A percentile compares a stretch with the other conserved stretches of the same genome.
These are phyloP conservation scores for Aricia artaxerxes DNA, from an alignment of 2,888 invertebrate species.

Conservation along the genomic window DNA sequence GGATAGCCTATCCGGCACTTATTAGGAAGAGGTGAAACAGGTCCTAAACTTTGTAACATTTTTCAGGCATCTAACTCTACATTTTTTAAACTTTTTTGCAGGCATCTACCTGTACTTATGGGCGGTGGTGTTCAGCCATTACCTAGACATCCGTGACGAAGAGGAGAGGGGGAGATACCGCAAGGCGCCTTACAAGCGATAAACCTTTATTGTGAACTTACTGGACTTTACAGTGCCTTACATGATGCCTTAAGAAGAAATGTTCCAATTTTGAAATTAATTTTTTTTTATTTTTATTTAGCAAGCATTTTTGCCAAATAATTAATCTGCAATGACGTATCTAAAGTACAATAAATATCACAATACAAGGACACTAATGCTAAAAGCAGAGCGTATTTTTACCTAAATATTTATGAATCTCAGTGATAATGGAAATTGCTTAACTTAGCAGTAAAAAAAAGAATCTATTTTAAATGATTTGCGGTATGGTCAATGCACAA, in stretches of 20 bases:
- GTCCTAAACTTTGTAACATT: too few species aligned
- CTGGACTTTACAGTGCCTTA: conserved; percentile 1
- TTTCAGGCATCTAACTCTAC: too few species aligned
- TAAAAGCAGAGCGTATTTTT: not conserved
- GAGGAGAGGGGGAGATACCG: conserved; percentile 87
- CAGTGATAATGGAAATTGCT: not conserved
- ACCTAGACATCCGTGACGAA: conserved; percentile 85
- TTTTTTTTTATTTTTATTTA: not conserved
- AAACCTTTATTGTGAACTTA: conserved; percentile 44
- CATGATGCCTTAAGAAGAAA: not conserved
- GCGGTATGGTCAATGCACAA: too few species aligned
- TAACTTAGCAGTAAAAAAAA: not conserved
- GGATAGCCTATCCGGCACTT: too few species aligned
- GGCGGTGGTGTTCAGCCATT: conserved; percentile 92
- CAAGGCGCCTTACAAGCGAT: conserved; percentile 84
- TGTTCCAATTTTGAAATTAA: not conserved
- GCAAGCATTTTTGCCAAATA: not conserved
- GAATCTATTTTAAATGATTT: not conserved
- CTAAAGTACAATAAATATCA: not conserved
- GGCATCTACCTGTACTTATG: conserved; percentile 90
- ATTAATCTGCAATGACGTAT: not conserved
- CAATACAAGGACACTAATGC: too few species aligned
- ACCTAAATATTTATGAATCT: not conserved
- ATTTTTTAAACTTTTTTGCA: conserved; percentile 58
- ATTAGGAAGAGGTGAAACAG: too few species aligned